Percentiles rank a stretch among this genome's conserved stretches.
Evolutionary conservation across 2,113 vertebrate species (phyloP).

Genomic region (Turdus rufiventris): DNA sequence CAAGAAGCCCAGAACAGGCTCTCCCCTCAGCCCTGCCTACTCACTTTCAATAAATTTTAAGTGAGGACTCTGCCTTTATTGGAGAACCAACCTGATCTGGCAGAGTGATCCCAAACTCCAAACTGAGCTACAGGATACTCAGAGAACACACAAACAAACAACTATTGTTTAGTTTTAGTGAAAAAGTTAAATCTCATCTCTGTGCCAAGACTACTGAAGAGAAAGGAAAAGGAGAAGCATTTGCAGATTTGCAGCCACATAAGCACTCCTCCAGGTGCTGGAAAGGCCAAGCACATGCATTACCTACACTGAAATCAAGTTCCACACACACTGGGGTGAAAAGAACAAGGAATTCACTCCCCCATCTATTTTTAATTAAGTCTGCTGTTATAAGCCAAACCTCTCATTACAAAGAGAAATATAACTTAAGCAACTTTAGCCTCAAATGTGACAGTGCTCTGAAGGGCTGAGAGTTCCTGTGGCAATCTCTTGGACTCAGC

Average conservation of each 20-base stretch:
- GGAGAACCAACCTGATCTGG: not conserved
- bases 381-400: not conserved
- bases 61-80: not conserved
- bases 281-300: not conserved
- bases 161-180: too few relatives aligned
- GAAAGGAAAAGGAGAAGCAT: not conserved
- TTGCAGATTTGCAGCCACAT: not conserved
- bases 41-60: not conserved
- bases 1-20: not conserved
- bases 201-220: not conserved
- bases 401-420: not conserved
- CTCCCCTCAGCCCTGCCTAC: not conserved
- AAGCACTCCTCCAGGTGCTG: not conserved
- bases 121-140: not conserved
- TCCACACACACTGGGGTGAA: not conserved
- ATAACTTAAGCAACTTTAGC: not conserved
- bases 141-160: not conserved
- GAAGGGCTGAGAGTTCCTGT: not conserved
- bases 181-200: not conserved
- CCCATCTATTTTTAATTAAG: not conserved
- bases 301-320: not conserved
- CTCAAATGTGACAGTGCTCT: not conserved
- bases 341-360: not conserved
- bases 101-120: not conserved
- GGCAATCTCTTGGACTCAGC: not conserved